Evolutionary conservation across 2,888 invertebrate species (phyloP).

Genomic region (Gryllus longicercus): DNA sequence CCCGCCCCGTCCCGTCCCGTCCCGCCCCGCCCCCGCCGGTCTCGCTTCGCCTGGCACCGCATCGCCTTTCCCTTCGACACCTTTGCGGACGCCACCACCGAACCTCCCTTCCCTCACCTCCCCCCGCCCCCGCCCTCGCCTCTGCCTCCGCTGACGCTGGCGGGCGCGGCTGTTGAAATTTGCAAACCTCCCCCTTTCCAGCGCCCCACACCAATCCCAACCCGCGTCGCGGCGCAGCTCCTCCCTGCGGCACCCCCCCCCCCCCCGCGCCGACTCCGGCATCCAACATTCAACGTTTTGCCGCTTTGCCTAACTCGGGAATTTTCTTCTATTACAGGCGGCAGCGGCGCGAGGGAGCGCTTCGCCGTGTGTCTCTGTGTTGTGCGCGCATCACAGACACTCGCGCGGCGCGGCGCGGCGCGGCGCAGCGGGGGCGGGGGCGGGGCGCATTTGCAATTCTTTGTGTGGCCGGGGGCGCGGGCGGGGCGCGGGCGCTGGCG

Average conservation of each 20-base stretch:
- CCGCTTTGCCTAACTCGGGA: slow-evolving; percentile 18
- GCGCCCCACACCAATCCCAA: background rate
- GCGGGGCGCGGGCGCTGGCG: too few species aligned
- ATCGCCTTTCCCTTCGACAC: background rate
- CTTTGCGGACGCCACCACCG: background rate
- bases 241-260: background rate
- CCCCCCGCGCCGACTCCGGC: too few species aligned
- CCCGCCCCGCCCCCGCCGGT: background rate
- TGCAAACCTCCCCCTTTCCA: slow-evolving; percentile 32
- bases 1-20: too few species aligned
- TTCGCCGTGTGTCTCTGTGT: background rate
- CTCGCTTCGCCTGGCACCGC: background rate
- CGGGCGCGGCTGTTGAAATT: slow-evolving; percentile 34
- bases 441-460: slow-evolving; percentile 30
- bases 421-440: background rate
- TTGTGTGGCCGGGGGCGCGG: slow-evolving; percentile 24
- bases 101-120: background rate
- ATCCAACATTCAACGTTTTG: slow-evolving; percentile 23
- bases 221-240: background rate
- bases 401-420: background rate
- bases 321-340: slow-evolving; percentile 19
- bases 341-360: background rate
- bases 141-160: background rate
- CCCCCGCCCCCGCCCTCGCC: background rate
- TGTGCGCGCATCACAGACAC: slow-evolving; percentile 7